Conservation (phyloP, 2,888 invertebrate genomes). For the Resseliella maxima region DNA sequence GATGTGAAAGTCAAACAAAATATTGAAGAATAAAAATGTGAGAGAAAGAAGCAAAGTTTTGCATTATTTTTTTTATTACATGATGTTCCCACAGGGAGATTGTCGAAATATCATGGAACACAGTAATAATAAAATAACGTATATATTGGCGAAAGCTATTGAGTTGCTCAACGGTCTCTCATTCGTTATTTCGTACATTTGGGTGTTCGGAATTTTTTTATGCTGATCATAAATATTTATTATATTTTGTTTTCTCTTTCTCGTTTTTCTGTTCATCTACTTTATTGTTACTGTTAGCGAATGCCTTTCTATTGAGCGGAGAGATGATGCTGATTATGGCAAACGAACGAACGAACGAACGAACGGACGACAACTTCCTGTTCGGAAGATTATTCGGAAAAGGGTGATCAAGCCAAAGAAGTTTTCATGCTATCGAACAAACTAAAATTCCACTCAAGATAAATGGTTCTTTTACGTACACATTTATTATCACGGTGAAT, state of each 20-base stretch:
- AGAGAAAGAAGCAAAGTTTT: slow-evolving; percentile 49
- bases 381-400: background rate
- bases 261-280: background rate
- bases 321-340: no score
- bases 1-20: slow-evolving; percentile 34
- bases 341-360: no score
- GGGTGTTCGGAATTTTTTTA: background rate
- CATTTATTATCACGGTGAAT: slow-evolving; percentile 45
- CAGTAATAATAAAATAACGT: slow-evolving; percentile 23
- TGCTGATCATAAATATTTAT: slow-evolving; percentile 41
- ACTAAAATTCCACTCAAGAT: background rate
- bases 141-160: background rate
- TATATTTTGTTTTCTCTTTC: background rate
- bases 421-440: background rate
- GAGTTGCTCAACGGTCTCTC: background rate
- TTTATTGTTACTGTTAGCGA: slow-evolving; percentile 33
- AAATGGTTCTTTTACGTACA: slow-evolving; percentile 50
- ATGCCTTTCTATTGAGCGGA: background rate
- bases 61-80: slow-evolving; percentile 33
- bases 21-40: background rate
- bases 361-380: background rate
- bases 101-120: background rate
- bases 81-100: slow-evolving; percentile 41
- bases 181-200: background rate
- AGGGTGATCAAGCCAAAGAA: slow-evolving; percentile 6